Percentiles rank a stretch among this genome's conserved stretches.
Conservation (phyloP, 64 coral and sea anemone species). For the Acropora tenuis region DNA sequence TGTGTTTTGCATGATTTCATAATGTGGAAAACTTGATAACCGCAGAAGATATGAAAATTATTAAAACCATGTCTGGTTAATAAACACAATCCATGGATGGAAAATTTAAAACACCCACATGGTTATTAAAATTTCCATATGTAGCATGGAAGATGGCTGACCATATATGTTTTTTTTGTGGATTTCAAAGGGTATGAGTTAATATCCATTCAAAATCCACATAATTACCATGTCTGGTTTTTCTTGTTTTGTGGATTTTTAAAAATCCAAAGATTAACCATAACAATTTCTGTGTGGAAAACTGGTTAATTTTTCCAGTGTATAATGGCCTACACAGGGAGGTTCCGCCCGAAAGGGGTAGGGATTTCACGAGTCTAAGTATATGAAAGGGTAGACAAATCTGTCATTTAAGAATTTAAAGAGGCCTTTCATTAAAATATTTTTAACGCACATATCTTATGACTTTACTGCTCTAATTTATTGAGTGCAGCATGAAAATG, state of each 20-base stretch:
- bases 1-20: background rate
- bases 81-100: background rate
- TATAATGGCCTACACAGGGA: too few relatives aligned
- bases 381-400: too few relatives aligned
- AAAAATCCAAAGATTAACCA: background rate
- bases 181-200: background rate
- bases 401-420: too few relatives aligned
- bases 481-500: too few relatives aligned
- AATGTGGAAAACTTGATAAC: slow-evolving; percentile 18
- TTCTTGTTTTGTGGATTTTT: background rate
- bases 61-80: background rate
- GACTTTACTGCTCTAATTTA: too few relatives aligned
- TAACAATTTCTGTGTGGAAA: background rate
- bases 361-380: too few relatives aligned
- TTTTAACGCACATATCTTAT: too few relatives aligned
- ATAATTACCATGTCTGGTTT: background rate
- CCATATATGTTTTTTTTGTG: background rate
- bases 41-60: background rate
- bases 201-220: slow-evolving; percentile 14
- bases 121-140: background rate
- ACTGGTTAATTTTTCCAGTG: background rate
- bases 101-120: background rate
- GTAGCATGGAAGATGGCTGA: slow-evolving; percentile 16
- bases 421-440: too few relatives aligned
- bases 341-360: too few relatives aligned